Percentiles rank a stretch among this genome's conserved stretches.
Evolutionary conservation across 2,113 vertebrate species (phyloP).

Genomic region (Colistium nudipinnis): DNA sequence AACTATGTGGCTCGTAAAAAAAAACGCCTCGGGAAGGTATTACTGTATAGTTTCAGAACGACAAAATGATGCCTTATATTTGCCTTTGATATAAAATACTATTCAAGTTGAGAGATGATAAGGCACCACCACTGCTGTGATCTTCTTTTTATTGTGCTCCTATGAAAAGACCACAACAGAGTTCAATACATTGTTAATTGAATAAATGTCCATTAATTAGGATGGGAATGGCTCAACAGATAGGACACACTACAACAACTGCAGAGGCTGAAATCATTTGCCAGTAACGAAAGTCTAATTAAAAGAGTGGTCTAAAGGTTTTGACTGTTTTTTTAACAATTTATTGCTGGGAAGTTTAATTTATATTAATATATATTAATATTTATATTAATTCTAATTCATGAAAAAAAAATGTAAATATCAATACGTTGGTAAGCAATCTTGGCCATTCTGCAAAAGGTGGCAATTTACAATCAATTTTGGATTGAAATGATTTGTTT

Average conservation of each 20-base stretch:
- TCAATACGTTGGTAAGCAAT: no score
- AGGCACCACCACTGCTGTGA: constrained; percentile 16
- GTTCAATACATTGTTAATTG: constrained; percentile 34
- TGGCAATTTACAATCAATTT: no score
- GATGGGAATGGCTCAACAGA: constrained; percentile 13
- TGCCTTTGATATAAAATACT: constrained; percentile 38
- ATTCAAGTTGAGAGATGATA: constrained; percentile 34
- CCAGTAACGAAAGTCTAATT: constrained; percentile 8
- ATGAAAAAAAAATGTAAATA: no score
- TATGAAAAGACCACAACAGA: constrained; percentile 37
- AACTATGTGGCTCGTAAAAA: constrained; percentile 14
- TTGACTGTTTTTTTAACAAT: no score
- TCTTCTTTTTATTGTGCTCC: constrained; percentile 26
- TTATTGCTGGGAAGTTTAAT: no score
- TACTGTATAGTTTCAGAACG: constrained; percentile 34
- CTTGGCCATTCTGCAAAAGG: no score
- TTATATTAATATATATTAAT: no score
- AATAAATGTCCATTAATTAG: constrained; percentile 41
- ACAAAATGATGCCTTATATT: constrained; percentile 47
- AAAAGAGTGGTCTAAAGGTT: no score
- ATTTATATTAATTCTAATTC: no score
- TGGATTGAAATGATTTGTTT: no score
- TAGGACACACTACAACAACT: neutral
- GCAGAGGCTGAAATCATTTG: constrained; percentile 4
- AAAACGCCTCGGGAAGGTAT: constrained; percentile 18